Percentiles rank a stretch among this genome's conserved stretches.
phyloP scores from a whole-genome alignment of 2,888 invertebrate species.

The Drosophila planitibia region DNA sequence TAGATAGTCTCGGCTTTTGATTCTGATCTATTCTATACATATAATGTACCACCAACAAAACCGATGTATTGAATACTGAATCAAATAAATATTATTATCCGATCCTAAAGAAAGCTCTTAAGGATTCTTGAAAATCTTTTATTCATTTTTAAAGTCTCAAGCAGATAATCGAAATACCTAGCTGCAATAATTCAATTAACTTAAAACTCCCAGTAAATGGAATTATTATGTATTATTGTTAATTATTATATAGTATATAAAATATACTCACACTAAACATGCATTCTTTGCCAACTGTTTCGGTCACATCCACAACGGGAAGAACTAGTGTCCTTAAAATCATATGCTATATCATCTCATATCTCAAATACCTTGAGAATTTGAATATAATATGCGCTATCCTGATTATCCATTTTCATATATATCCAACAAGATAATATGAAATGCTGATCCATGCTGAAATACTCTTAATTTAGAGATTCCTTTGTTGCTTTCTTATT shows the following conservation, averaged over 20 bases:
- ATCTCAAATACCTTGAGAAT: neutral
- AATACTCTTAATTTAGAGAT: fast-evolving
- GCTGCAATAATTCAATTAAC: neutral
- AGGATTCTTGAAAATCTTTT: neutral
- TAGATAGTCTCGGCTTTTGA: neutral
- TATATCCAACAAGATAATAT: neutral
- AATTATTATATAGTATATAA: neutral
- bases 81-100: neutral
- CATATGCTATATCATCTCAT: neutral
- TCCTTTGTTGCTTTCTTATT: neutral
- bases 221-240: no score
- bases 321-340: neutral
- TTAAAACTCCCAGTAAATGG: neutral
- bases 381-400: neutral
- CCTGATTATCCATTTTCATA: neutral
- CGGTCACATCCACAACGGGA: neutral
- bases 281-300: neutral
- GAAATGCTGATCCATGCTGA: neutral
- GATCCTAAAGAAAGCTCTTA: neutral
- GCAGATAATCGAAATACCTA: neutral
- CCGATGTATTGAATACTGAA: neutral
- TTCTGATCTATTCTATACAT: neutral
- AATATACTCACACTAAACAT: neutral
- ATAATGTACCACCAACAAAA: neutral
- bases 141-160: neutral